Base-by-base conservation (phyloP, 2,888 invertebrate genomes). In the Caenorhabditis zanzibari region DNA sequence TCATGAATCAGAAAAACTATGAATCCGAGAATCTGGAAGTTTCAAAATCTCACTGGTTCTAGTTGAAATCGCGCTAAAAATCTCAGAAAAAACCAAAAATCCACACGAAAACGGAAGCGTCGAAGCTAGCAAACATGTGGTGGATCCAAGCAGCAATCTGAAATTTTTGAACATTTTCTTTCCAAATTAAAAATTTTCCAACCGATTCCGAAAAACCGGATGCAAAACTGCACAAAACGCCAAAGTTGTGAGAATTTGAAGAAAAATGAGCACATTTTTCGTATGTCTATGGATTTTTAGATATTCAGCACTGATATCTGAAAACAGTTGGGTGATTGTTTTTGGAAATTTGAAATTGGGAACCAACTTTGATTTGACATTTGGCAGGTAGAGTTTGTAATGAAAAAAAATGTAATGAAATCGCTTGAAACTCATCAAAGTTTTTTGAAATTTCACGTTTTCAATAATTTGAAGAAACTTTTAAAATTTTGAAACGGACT, bases 191-290 rank as follows among this genome's bases (percentile, higher is more conserved):
- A 19, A 38, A 35, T 32, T 58, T 59, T 4, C 56, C 7, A 12
- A 72, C 72, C 59, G 59, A 72, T 59, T 72, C 47, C 59, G 3
- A 24, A 72, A 72, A 59, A 72, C 59, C 9, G 72, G 72, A 61
- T 59, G 32, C 2, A 72, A n/a, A 16, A 61, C 35, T 47, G 59
- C 49, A 35, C 32, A 61, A 10, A 49, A 38, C n/a, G 10, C 9
- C 14, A 64, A 24, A 19, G 49, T 5, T 38, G 24, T 14, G n/a
- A 64, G 32, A 32, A 64, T 52, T 74, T 74, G 63, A 5, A 74
- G 19, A 14, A 64, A 56, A 19, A 44, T 64, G 5, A 64, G 12
- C 24, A 64, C 26, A 64, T 64, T 64, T 49, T 49, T 72, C 2
- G 32, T 28, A 10, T 72, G 44, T n/a, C 59, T 19, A 24, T 59